phyloP scores from a whole-genome alignment of 92 coral and sea anemone species.

The Phymanthus crucifer region DNA sequence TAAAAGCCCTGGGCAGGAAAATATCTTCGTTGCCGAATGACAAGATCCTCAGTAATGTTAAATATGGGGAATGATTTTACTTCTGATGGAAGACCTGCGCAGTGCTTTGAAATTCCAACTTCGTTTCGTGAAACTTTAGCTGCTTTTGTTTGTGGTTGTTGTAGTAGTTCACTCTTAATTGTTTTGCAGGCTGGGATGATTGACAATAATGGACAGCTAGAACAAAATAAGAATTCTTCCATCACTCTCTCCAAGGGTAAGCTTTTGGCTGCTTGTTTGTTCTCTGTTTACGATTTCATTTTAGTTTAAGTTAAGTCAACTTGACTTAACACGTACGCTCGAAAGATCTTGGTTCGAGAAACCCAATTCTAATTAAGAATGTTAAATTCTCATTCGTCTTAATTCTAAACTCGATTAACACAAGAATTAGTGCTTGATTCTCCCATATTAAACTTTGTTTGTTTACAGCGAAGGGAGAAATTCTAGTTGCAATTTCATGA shows the following conservation, averaged over 20 bases:
- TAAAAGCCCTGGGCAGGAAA: background rate
- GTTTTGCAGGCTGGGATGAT: slow-evolving; percentile 77
- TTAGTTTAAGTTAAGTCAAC: slow-evolving; percentile 7
- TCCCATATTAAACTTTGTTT: background rate
- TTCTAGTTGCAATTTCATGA: slow-evolving; percentile 9
- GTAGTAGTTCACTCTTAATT: slow-evolving; percentile 25
- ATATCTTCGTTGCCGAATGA: background rate
- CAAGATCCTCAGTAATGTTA: slow-evolving; percentile 2
- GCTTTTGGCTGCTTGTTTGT: slow-evolving; percentile 20
- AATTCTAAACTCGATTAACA: slow-evolving; percentile 6
- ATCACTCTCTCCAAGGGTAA: slow-evolving; percentile 52
- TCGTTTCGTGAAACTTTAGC: slow-evolving; percentile 14
- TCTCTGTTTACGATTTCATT: slow-evolving; percentile 8
- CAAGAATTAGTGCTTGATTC: background rate
- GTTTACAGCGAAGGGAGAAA: background rate
- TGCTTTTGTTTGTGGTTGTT: slow-evolving; percentile 26
- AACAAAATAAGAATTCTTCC: slow-evolving; percentile 54
- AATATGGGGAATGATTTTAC: background rate
- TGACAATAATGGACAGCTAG: slow-evolving; percentile 83
- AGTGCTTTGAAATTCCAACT: slow-evolving; percentile 25
- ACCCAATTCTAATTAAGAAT: slow-evolving; percentile 19
- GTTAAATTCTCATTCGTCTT: slow-evolving; percentile 25
- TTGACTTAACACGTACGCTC: slow-evolving; percentile 3
- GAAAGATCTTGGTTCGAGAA: slow-evolving; percentile 11
- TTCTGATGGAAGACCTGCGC: slow-evolving; percentile 1